Evolutionary conservation across 2,113 vertebrate species (phyloP).

Genomic region (Sander vitreus): DNA sequence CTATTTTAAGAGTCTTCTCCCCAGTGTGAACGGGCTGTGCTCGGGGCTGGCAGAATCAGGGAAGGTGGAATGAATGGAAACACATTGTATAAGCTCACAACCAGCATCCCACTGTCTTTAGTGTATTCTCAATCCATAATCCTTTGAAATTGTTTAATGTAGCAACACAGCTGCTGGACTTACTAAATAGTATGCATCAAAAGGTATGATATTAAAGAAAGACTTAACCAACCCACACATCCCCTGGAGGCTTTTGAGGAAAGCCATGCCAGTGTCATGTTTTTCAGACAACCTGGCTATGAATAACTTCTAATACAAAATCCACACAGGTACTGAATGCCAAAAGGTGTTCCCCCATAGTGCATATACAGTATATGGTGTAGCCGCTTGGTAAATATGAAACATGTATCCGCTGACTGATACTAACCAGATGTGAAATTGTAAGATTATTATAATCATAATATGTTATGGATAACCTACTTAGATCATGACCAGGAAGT

Average conservation of each 20-base stretch:
- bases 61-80: conserved; percentile 71
- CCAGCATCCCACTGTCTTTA: conserved; percentile 37
- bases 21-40: conserved; percentile 58
- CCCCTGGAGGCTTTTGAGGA: conserved; percentile 45
- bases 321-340: conserved; percentile 10
- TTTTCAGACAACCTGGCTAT: conserved; percentile 54
- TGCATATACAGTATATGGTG: not conserved
- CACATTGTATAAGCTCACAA: conserved; percentile 38
- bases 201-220: conserved; percentile 50
- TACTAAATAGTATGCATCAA: conserved; percentile 24
- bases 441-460: not conserved
- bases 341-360: not conserved
- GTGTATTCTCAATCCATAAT: conserved; percentile 46
- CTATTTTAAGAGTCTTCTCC: conserved; percentile 77
- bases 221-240: conserved; percentile 27
- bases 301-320: conserved; percentile 55
- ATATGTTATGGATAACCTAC: not conserved
- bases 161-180: conserved; percentile 35
- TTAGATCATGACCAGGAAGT: not conserved
- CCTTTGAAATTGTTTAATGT: conserved; percentile 59
- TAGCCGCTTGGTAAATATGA: not conserved
- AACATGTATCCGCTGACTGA: not conserved
- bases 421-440: not conserved
- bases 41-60: conserved; percentile 66
- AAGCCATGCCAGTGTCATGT: conserved; percentile 36